Evolutionary conservation across 2,113 vertebrate genomes (phyloP).

Genomic region (Bombycilla garrulus): DNA sequence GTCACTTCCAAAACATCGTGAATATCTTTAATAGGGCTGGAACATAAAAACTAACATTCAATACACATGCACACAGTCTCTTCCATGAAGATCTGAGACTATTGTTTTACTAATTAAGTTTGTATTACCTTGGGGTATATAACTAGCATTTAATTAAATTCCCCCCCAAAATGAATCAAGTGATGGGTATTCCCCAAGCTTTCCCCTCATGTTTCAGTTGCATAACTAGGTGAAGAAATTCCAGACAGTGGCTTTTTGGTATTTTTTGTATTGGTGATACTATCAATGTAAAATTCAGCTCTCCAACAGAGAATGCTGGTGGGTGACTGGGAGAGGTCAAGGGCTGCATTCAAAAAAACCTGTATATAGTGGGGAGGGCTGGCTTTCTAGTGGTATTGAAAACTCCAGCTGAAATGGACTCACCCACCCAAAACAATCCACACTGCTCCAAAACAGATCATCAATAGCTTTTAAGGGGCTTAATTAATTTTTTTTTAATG

Average conservation of each 20-base stretch:
- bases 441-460: neutral
- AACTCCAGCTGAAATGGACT: neutral
- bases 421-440: neutral
- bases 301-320: neutral
- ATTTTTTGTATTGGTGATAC: neutral
- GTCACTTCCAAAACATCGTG: conserved; percentile 90
- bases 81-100: conserved; percentile 47
- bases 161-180: conserved; percentile 59
- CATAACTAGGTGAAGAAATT: conserved; percentile 1
- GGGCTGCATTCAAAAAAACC: neutral
- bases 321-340: neutral
- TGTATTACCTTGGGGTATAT: conserved; percentile 66
- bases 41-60: conserved; percentile 2
- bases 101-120: conserved; percentile 70
- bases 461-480: neutral
- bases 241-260: neutral
- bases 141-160: conserved; percentile 73
- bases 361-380: neutral
- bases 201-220: conserved; percentile 35
- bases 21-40: conserved; percentile 94
- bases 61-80: neutral
- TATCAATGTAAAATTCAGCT: neutral
- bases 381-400: neutral
- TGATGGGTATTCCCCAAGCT: conserved; percentile 66
- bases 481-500: accelerated